These are phyloP conservation scores for Quiscalus mexicanus DNA, from an alignment of 2,113 vertebrate species.

Conservation along the genomic window DNA sequence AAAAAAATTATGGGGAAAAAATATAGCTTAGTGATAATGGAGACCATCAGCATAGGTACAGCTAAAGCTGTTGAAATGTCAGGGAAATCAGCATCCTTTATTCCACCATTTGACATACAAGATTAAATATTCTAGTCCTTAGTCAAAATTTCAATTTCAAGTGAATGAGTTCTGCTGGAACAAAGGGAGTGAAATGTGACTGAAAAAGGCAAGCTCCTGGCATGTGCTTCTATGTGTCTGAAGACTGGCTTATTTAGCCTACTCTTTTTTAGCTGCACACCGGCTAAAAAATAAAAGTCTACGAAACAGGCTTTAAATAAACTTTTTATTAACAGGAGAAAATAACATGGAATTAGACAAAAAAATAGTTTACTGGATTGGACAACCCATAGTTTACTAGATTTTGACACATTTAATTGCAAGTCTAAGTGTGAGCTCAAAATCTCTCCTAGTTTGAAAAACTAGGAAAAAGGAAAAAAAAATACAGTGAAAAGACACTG, in stretches of 20 bases:
- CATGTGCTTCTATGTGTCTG: background rate
- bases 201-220: background rate
- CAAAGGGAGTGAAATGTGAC: background rate
- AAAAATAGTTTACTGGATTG: background rate
- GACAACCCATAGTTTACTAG: background rate
- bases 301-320: background rate
- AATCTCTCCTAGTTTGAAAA: background rate
- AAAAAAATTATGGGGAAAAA: conserved; percentile 17
- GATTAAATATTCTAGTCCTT: background rate
- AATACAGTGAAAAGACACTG: background rate
- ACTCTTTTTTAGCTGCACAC: background rate
- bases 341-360: background rate
- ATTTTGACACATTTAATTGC: background rate
- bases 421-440: background rate
- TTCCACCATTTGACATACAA: background rate
- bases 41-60: background rate
- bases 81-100: background rate
- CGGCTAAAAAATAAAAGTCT: background rate
- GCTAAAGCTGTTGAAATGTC: background rate
- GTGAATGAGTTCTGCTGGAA: background rate
- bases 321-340: background rate
- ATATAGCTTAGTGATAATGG: background rate
- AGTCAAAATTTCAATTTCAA: conserved; percentile 9
- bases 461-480: background rate
- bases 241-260: background rate